phyloP scores from a whole-genome alignment of 2,888 invertebrate species.

The Ethmia dodecea region DNA sequence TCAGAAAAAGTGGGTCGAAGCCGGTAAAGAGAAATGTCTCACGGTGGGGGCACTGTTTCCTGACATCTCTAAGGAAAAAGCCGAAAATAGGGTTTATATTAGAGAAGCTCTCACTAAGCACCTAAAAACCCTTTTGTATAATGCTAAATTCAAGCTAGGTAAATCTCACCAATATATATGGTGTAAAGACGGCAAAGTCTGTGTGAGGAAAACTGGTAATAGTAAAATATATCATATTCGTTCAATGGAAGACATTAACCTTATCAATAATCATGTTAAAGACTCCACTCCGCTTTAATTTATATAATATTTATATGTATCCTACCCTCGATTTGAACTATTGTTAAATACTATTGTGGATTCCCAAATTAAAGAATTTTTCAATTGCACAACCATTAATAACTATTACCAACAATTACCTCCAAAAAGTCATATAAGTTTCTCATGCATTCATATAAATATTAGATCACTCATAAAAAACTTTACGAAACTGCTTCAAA shows the following conservation, averaged over 20 bases:
- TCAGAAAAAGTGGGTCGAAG: slow-evolving; percentile 18
- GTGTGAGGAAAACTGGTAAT: slow-evolving; percentile 15
- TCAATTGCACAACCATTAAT: not conserved
- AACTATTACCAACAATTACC: slow-evolving; percentile 8
- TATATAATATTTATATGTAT: not conserved
- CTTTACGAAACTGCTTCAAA: slow-evolving; percentile 13
- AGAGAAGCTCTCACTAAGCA: slow-evolving; percentile 21
- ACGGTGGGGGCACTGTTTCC: slow-evolving; percentile 18
- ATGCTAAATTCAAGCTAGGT: slow-evolving; percentile 13
- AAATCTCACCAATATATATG: slow-evolving; percentile 18
- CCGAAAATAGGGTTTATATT: slow-evolving; percentile 12
- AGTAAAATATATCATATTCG: slow-evolving; percentile 13
- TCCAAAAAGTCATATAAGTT: slow-evolving; percentile 5
- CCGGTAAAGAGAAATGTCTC: slow-evolving; percentile 17
- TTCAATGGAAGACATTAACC: not conserved
- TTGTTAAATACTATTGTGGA: not conserved
- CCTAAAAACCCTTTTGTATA: slow-evolving; percentile 18
- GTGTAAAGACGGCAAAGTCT: slow-evolving; percentile 21
- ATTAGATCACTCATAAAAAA: slow-evolving; percentile 22
- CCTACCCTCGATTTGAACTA: not conserved
- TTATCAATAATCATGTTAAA: not conserved
- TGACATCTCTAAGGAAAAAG: slow-evolving; percentile 13
- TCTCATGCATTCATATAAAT: slow-evolving; percentile 20
- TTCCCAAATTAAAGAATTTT: no score
- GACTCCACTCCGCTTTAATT: not conserved